These are phyloP conservation scores for Myzus persicae DNA, from an alignment of 1,140 invertebrate genomes.

Conservation along the genomic window DNA sequence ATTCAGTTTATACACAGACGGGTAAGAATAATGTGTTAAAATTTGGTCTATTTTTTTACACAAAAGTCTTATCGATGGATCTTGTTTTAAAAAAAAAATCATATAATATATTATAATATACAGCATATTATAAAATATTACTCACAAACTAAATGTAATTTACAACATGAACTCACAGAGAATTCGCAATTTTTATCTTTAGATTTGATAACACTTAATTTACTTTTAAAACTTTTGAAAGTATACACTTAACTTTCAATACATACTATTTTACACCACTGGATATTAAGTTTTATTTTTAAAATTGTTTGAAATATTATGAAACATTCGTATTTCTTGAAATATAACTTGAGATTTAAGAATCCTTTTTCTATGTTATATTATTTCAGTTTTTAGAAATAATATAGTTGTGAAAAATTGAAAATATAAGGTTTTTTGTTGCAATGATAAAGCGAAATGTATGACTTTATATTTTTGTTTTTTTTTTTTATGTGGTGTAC, in stretches of 20 bases:
- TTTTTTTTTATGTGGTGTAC: too few species aligned
- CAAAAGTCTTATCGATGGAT: background rate
- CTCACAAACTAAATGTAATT: background rate
- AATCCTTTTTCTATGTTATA: background rate
- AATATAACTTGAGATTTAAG: background rate
- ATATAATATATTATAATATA: background rate
- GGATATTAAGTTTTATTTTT: background rate
- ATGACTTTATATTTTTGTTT: too few species aligned
- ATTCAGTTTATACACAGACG: background rate
- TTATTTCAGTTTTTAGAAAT: background rate
- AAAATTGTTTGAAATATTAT: background rate
- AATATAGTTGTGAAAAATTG: background rate
- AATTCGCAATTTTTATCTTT: background rate
- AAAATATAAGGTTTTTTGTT: background rate
- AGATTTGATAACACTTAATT: background rate
- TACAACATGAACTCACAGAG: background rate
- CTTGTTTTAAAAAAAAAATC: background rate
- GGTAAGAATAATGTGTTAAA: slow-evolving; percentile 8
- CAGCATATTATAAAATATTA: background rate
- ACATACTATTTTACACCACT: background rate
- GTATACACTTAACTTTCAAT: background rate
- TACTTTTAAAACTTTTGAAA: background rate
- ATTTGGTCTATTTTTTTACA: background rate
- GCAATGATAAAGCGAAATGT: background rate
- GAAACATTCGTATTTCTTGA: background rate